A percentile compares a stretch with the other conserved stretches of the same genome.
Conservation (phyloP, 2,113 vertebrate genomes). For the Anser cygnoides region DNA sequence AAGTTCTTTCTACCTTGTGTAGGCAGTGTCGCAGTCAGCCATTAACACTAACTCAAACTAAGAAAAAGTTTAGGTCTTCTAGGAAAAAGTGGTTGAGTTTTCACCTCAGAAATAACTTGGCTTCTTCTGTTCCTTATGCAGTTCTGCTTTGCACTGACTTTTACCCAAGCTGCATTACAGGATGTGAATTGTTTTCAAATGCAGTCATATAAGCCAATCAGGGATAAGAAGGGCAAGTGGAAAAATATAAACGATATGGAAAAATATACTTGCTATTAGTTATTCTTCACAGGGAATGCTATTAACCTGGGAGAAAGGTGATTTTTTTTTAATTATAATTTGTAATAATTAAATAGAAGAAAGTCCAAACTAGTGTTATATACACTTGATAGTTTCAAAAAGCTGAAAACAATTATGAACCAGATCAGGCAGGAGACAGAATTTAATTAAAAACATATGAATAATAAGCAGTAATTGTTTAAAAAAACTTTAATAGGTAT, state of each 20-base stretch:
- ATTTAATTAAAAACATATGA: constrained; percentile 12
- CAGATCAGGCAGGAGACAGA: neutral
- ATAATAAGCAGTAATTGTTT: neutral
- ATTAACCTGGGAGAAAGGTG: neutral
- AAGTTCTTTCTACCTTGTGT: neutral
- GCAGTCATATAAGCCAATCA: neutral
- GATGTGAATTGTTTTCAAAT: neutral
- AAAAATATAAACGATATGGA: neutral
- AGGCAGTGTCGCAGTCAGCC: neutral
- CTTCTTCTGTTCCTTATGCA: neutral
- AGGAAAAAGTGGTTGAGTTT: neutral
- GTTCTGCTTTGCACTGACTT: neutral
- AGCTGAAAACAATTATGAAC: constrained; percentile 8
- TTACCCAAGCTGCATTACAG: neutral
- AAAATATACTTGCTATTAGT: neutral
- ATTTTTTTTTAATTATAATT: constrained; percentile 9
- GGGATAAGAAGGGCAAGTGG: neutral
- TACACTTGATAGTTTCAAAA: neutral
- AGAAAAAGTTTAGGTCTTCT: neutral
- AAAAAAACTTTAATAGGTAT: neutral
- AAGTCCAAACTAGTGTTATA: neutral
- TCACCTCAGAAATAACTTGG: neutral
- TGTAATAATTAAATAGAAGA: neutral
- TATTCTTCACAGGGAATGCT: neutral
- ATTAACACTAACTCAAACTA: neutral